Base-by-base conservation (phyloP, 2,888 invertebrate genomes). In the Psylliodes chrysocephalus region DNA sequence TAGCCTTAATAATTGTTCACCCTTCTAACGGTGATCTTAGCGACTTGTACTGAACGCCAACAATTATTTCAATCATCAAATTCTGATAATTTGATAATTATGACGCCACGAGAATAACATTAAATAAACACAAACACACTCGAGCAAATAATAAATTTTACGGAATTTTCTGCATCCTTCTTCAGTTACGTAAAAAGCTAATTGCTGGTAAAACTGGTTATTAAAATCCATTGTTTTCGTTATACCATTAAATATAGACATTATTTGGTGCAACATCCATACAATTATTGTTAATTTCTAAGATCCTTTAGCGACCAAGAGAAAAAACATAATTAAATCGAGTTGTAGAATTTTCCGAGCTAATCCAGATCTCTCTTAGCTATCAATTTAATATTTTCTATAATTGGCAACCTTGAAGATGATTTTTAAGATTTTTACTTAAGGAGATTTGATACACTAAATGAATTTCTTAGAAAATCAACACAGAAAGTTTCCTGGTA, bases 121-220 rank as follows among this genome's bases (percentile, higher is more conserved):
- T 44, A 44, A 44, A 33, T 7, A 25, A 15, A 40, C 7, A 19
- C 44, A 47, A 12, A 47, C 47, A 47, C 22, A 33, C 18, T 19
- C 46, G 17, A 57, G 30, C 38, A 57, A 49, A 57, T 49, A 49
- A 64, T 54, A 55, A 49, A 46, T 38, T 17, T 56, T 49, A 49
- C 44, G 64, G 64, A 63, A 63, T 65, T 65, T 56, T 60, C 49
- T 63, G 65, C 63, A 68, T 68, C 65, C 67, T 68, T 64, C 52
- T 55, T 62, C 53, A n/a, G 57, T 69, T 69, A 69, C 66, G 63
- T 69, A 69, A 69, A 52, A 33, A 30, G 52, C 62, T 63, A 66
- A 66, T 66, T 66, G 60, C 59, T 44, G 51, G 19, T 63, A 60
- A 66, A 66, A 62, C 59, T 44, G 63, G 62, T 63, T 51, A 62